These are phyloP conservation scores for Whitmania pigra DNA, from an alignment of 1,140 invertebrate genomes.

Conservation along the genomic window DNA sequence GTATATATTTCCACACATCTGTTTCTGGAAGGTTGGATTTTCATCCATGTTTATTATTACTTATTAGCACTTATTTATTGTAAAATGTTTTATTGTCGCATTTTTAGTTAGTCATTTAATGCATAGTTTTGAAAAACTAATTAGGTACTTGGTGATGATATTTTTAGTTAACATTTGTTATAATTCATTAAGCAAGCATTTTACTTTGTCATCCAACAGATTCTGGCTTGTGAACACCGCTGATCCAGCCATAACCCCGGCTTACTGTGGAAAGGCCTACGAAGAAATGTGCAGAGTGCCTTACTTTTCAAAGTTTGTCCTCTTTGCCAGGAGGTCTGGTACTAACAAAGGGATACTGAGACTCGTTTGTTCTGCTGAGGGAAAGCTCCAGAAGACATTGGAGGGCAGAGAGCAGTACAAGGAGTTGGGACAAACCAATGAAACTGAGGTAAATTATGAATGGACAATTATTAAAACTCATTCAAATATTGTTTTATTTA, in stretches of 20 bases:
- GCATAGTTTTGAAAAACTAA: no score
- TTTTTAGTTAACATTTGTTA: no score
- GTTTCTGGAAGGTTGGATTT: constrained; percentile 17
- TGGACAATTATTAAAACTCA: no score
- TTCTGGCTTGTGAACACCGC: neutral
- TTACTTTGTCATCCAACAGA: neutral
- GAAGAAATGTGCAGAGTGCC: constrained; percentile 8
- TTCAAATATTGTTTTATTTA: no score
- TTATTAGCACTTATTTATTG: neutral
- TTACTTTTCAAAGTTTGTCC: neutral
- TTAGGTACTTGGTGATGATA: no score
- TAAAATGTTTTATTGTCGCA: neutral
- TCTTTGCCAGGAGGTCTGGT: neutral
- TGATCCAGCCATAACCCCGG: neutral
- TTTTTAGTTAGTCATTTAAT: no score
- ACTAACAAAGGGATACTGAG: neutral
- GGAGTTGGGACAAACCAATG: no score
- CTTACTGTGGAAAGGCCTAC: constrained; percentile 3
- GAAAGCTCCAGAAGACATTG: constrained; percentile 4
- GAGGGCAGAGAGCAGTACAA: no score
- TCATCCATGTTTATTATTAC: no score
- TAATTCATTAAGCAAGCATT: no score
- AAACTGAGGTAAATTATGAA: no score
- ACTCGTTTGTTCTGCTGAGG: neutral
- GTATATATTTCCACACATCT: constrained; percentile 6